A percentile compares a stretch with the other conserved stretches of the same genome.
Evolutionary conservation across 2,888 invertebrate species (phyloP).

Genomic region (Epinotia ramella): DNA sequence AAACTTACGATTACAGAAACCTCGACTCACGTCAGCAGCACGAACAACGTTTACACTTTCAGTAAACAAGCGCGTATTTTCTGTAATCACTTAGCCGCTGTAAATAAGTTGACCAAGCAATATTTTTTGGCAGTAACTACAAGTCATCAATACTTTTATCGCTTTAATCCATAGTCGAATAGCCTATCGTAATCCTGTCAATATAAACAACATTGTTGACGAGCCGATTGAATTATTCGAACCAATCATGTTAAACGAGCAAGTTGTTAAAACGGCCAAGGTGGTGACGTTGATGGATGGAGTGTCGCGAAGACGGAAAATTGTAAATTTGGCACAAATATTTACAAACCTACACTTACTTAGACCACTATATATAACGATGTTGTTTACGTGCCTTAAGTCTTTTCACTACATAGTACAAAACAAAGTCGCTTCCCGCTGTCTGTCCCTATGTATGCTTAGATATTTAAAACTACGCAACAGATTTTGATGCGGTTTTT

Average conservation of each 20-base stretch:
- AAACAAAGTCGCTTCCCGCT: too few species aligned
- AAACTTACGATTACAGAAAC: background rate
- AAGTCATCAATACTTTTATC: conserved; percentile 32
- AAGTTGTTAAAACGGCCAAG: conserved; percentile 56
- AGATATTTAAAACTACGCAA: too few species aligned
- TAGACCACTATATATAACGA: conserved; percentile 56
- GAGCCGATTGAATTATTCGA: conserved; percentile 55
- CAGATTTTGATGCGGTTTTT: too few species aligned
- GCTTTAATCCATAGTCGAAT: conserved; percentile 27
- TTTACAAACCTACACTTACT: conserved; percentile 58
- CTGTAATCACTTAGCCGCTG: conserved; percentile 4
- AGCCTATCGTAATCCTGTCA: conserved; percentile 23
- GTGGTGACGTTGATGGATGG: conserved; percentile 57
- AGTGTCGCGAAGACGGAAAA: conserved; percentile 59
- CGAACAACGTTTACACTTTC: background rate
- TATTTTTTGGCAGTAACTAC: conserved; percentile 19
- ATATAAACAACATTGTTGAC: conserved; percentile 40
- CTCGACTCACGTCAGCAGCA: background rate
- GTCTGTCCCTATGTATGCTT: too few species aligned
- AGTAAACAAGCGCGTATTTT: conserved; percentile 1
- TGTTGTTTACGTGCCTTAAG: conserved; percentile 51
- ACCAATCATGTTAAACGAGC: conserved; percentile 62
- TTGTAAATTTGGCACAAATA: conserved; percentile 70
- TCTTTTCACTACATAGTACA: too few species aligned
- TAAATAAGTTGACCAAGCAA: background rate